A percentile compares a stretch with the other conserved stretches of the same genome.
phyloP scores from a whole-genome alignment of 1,140 invertebrate genomes.

The Centruroides vittatus region DNA sequence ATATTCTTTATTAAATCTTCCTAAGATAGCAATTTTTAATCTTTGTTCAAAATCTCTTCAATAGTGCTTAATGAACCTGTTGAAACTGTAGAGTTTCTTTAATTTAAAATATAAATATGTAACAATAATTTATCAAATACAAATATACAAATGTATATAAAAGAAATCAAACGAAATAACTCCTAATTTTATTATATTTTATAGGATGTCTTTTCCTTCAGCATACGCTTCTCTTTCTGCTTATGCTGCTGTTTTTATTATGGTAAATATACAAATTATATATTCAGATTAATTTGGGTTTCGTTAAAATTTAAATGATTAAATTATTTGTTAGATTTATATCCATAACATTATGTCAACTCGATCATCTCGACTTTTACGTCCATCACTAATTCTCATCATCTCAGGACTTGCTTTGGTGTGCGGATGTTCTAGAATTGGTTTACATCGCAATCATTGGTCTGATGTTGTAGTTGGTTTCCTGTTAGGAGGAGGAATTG shows the following conservation, averaged over 20 bases:
- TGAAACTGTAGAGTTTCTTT: too few relatives aligned
- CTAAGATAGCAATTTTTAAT: too few relatives aligned
- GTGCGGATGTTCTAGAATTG: neutral
- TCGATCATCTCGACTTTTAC: slow-evolving; percentile 3
- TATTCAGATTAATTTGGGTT: neutral
- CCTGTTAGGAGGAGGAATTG: slow-evolving; percentile 2
- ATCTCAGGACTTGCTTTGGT: neutral
- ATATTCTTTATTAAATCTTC: too few relatives aligned
- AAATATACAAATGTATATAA: too few relatives aligned
- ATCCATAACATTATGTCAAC: slow-evolving; percentile 1
- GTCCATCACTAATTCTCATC: neutral
- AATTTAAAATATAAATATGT: too few relatives aligned
- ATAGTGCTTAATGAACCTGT: too few relatives aligned
- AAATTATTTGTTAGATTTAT: slow-evolving; percentile 4
- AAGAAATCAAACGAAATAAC: too few relatives aligned
- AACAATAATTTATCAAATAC: too few relatives aligned
- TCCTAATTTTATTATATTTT: neutral
- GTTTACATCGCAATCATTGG: slow-evolving; percentile 1
- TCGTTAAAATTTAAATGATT: neutral
- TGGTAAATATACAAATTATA: neutral
- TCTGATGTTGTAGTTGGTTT: slow-evolving; percentile 4
- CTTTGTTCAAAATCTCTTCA: too few relatives aligned
- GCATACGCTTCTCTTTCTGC: slow-evolving; percentile 2
- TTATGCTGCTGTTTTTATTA: slow-evolving; percentile 8
- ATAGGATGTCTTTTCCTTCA: slow-evolving; percentile 12